Conservation (phyloP, 2,113 vertebrate genomes). For the western clawed frog (Xenopus tropicalis) region DNA sequence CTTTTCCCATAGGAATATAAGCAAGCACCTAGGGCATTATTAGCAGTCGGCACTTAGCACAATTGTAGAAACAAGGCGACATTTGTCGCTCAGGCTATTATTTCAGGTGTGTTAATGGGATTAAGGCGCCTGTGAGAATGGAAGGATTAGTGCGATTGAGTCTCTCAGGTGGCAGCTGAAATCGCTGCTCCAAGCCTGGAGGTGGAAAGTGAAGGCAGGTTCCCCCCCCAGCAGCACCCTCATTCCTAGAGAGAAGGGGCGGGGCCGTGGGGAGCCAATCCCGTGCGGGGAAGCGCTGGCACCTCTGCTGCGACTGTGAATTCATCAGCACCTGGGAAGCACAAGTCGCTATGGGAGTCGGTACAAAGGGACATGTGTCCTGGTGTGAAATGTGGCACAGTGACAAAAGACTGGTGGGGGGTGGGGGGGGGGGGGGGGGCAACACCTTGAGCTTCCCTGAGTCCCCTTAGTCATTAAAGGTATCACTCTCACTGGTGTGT, state of each 20-base stretch:
- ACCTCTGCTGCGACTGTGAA: conserved; percentile 69
- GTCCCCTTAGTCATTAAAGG: background rate
- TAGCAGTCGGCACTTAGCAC: conserved; percentile 27
- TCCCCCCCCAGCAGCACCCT: background rate
- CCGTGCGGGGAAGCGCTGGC: conserved; percentile 56
- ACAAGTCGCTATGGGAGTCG: conserved; percentile 20
- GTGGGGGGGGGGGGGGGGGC: background rate
- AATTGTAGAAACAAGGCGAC: conserved; percentile 28
- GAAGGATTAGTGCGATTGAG: conserved; percentile 46
- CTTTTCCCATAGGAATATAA: no score
- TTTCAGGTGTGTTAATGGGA: conserved; percentile 76
- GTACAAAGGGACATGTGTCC: conserved; percentile 39
- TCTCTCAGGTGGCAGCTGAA: conserved; percentile 41
- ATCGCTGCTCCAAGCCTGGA: conserved; percentile 40
- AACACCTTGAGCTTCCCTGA: background rate
- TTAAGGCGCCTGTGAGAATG: conserved; percentile 54
- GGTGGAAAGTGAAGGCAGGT: conserved; percentile 36
- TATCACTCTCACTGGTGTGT: no score
- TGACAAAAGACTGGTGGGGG: conserved; percentile 41
- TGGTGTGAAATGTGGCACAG: conserved; percentile 71
- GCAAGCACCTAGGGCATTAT: background rate
- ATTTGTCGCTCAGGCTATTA: conserved; percentile 65
- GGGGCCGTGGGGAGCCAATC: conserved; percentile 48
- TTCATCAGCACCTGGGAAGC: conserved; percentile 71
- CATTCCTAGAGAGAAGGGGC: conserved; percentile 16